phyloP scores from a whole-genome alignment of 2,113 vertebrate genomes.

The Herpetotheres cachinnans region DNA sequence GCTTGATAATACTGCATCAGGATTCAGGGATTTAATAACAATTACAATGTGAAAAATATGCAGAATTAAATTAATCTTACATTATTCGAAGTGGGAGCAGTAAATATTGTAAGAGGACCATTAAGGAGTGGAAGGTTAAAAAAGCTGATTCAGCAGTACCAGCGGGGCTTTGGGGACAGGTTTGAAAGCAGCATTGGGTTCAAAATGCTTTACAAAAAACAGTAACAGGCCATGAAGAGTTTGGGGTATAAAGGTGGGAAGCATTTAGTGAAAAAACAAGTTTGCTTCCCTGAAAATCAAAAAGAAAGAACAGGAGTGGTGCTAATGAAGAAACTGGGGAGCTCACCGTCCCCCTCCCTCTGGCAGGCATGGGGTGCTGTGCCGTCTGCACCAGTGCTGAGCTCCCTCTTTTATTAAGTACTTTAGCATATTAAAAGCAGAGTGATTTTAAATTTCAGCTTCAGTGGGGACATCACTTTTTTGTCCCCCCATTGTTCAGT shows the following conservation, averaged over 20 bases:
- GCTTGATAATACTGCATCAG: neutral
- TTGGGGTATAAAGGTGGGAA: neutral
- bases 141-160: neutral
- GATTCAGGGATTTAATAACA: neutral
- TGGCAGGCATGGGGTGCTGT: accelerated
- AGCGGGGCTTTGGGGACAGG: neutral
- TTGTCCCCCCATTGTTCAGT: neutral
- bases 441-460: neutral
- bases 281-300: neutral
- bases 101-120: neutral
- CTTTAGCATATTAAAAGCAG: neutral
- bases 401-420: neutral
- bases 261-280: neutral
- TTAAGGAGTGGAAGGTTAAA: neutral
- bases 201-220: neutral
- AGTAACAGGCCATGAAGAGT: neutral
- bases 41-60: neutral
- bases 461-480: neutral
- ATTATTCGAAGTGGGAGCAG: neutral
- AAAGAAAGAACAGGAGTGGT: neutral
- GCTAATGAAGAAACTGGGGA: neutral
- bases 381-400: neutral
- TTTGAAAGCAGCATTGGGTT: neutral
- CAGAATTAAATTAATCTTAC: neutral
- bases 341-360: neutral